A percentile compares a stretch with the other conserved stretches of the same genome.
These are phyloP conservation scores for Botia almorhae DNA, from an alignment of 2,797 vertebrate genomes.

Conservation along the genomic window DNA sequence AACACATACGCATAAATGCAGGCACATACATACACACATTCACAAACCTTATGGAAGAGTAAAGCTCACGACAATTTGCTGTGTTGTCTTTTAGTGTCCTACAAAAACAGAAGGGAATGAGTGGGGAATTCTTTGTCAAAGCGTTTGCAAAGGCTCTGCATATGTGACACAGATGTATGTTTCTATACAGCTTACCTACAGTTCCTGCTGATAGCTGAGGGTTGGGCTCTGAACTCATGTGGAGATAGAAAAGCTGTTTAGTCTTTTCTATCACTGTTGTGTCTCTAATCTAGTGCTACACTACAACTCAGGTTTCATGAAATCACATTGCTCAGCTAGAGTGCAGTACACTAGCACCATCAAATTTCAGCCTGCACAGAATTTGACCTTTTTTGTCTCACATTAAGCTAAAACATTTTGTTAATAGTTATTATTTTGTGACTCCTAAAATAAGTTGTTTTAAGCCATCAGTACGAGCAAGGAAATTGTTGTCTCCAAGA, in stretches of 20 bases:
- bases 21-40: slow-evolving; percentile 23
- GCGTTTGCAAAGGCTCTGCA: slow-evolving; percentile 5
- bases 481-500: background rate
- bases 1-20: slow-evolving; percentile 15
- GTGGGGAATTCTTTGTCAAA: background rate
- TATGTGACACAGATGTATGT: slow-evolving; percentile 35
- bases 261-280: slow-evolving; percentile 13
- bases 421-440: too few species aligned
- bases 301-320: background rate
- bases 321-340: background rate
- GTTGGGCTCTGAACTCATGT: background rate
- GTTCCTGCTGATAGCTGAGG: slow-evolving; percentile 16
- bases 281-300: slow-evolving; percentile 14
- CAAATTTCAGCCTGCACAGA: background rate
- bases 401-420: background rate
- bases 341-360: background rate
- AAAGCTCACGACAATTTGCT: background rate
- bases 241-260: slow-evolving; percentile 3
- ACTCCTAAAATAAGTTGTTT: background rate
- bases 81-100: background rate
- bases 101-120: slow-evolving; percentile 1
- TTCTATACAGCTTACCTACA: slow-evolving; percentile 19
- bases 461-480: background rate
- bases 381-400: background rate
- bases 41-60: background rate